These are phyloP conservation scores for Sphaerodactylus townsendi DNA, from an alignment of 2,113 vertebrate species.

Conservation along the genomic window DNA sequence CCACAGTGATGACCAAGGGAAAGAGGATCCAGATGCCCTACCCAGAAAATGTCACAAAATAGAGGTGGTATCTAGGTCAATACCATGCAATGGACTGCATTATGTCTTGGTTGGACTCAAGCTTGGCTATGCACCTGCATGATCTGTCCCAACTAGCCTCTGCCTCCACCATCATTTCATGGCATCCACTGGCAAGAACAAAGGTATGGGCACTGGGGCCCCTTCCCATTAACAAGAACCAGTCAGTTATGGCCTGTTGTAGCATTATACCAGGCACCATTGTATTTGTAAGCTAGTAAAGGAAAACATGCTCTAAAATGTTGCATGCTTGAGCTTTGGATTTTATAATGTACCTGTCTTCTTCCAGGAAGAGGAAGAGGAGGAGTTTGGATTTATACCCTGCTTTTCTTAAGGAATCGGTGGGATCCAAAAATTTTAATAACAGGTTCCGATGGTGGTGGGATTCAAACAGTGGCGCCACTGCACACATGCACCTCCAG, in stretches of 20 bases:
- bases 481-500: too few relatives aligned
- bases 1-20: not conserved
- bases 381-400: too few relatives aligned
- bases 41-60: not conserved
- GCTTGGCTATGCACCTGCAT: not conserved
- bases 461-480: too few relatives aligned
- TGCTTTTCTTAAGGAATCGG: too few relatives aligned
- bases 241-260: not conserved
- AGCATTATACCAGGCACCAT: not conserved
- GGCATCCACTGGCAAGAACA: not conserved
- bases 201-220: too few relatives aligned
- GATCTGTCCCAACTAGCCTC: not conserved
- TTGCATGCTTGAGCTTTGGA: constrained; percentile 11
- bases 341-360: constrained; percentile 39
- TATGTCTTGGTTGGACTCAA: not conserved
- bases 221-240: not conserved
- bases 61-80: not conserved
- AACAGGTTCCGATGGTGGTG: too few relatives aligned
- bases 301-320: not conserved
- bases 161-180: not conserved
- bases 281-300: not conserved
- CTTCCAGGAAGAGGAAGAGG: too few relatives aligned
- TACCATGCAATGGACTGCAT: not conserved
- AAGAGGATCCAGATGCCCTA: not conserved
- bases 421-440: too few relatives aligned